Base-by-base conservation (phyloP, 2,113 vertebrate species). In the Heterochromis multidens region DNA sequence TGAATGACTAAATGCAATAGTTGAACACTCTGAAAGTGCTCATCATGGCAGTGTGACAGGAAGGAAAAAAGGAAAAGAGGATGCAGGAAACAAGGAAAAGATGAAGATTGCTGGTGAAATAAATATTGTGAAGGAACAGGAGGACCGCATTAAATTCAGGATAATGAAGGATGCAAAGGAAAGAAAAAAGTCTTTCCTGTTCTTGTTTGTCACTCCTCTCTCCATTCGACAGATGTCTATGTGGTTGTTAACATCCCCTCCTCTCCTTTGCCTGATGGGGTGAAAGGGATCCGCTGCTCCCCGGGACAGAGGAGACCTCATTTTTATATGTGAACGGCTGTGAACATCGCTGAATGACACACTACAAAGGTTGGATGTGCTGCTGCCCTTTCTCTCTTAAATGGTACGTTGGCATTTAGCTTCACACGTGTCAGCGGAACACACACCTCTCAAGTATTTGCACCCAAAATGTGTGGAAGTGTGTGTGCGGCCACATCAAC, bases 341-440 rank as follows among this genome's bases (percentile, higher is more conserved):
- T 92, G 94, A 95, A 95, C 95, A 91, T 92, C 87, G 86, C 94
- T 96, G 95, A 96, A 96, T 96, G 95, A 96, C 96, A 95, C 94
- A 94, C 96, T 94, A 95, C 96, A 96, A 96, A 96, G 95, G 95
- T 95, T 96, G 94, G 95, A 94, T 94, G 93, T 92, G 95, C 95
- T 43, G 89, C 91, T 96, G 96, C 94, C 95, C 96, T 96, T 97
- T 97, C 95, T 94, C 90, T 96, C 94, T 96, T 96, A 97, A 96
- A 97, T 96, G 96, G 96, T 97, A 97, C 93, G 94, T 94, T 97
- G 96, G 96, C 96, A 97, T 97, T 97, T 97, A 96, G 94, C 96
- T 96, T 95, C 94, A 95, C 94, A 93, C 87, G 86, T 96, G 96
- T 96, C 96, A 97, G 95, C 95, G 94, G 93, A 96, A 95, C 95